Evolutionary conservation across 2,113 vertebrate species (phyloP).

Genomic region (Malaclemys terrapin): DNA sequence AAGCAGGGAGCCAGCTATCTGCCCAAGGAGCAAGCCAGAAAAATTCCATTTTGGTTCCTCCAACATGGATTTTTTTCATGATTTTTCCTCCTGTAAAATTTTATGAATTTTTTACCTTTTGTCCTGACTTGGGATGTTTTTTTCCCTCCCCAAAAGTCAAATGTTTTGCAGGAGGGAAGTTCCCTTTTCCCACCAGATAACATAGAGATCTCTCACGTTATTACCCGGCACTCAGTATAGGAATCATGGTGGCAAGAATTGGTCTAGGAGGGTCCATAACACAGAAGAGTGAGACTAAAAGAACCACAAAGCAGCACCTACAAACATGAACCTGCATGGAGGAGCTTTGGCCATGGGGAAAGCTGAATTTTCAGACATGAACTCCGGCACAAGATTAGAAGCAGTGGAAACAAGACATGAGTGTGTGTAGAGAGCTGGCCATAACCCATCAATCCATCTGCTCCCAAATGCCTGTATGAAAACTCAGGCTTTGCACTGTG

Average conservation of each 20-base stretch:
- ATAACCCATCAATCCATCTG: background rate
- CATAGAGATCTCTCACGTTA: background rate
- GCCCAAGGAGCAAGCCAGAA: background rate
- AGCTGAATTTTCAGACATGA: background rate
- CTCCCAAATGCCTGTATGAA: background rate
- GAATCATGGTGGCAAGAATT: background rate
- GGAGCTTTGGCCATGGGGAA: background rate
- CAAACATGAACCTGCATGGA: background rate
- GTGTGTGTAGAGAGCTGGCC: background rate
- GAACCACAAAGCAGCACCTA: background rate
- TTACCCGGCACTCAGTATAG: background rate
- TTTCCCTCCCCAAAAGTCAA: background rate
- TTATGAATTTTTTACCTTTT: background rate
- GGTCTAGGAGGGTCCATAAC: background rate
- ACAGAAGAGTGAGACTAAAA: background rate
- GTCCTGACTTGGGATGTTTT: background rate
- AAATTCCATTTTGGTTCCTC: background rate
- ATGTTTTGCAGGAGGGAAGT: background rate
- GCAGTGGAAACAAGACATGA: background rate
- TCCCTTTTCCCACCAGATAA: background rate
- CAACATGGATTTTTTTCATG: background rate
- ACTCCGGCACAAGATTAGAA: background rate
- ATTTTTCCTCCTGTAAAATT: background rate
- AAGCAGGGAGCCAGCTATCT: background rate
- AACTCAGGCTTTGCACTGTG: background rate